Evolutionary conservation across 2,888 invertebrate genomes (phyloP), one percentile per base, ranked within the genome.

Genomic region (Drosophila phalerata): DNA sequence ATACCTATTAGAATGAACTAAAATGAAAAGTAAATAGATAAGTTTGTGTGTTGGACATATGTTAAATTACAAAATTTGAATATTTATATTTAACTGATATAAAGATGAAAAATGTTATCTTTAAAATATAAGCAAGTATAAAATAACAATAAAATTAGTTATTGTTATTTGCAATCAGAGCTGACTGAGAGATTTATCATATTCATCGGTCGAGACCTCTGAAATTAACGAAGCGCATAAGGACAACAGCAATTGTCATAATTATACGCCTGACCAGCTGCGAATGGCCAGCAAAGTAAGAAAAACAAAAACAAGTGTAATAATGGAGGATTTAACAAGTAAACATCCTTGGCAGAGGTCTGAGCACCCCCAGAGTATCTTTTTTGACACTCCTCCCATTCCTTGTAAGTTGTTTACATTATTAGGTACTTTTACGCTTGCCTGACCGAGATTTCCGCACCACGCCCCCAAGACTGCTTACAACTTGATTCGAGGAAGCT

Each of bases 221-320:
- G 55, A 47, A 64, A 69, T 69, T 84, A 85, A 69, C 80, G 62
- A 60, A 52, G 77, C 86, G 86, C 71, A 74, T 65, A 56, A 63
- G 52, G 48, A 69, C 53, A 73, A 62, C 70, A 72, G 63, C 84
- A 88, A 88, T 84, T 88, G 83, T 85, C 86, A 84, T 88, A 84
- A 88, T 84, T 83, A 84, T 56, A 69, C 77, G 83, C 84, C 65
- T 74, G 86, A 83, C 52, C 86, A 80, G 68, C 65, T 67, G 37
- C 61, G 38, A 81, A 71, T 77, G 82, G 67, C 58, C 81, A 71
- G 58, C 66, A 70, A 67, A 82, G 62, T 22, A 55, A 34, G 34
- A 55, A 49, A 43, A 63, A 58, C 32, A 63, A 52, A 19, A 60
- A 48, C 49, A 58, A 72, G 30, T 49, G 48, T 19, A 43, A 68